Percentiles rank a stretch among this genome's conserved stretches.
phyloP scores from a whole-genome alignment of 2,797 vertebrate genomes.

The Sebastes iracundus region DNA sequence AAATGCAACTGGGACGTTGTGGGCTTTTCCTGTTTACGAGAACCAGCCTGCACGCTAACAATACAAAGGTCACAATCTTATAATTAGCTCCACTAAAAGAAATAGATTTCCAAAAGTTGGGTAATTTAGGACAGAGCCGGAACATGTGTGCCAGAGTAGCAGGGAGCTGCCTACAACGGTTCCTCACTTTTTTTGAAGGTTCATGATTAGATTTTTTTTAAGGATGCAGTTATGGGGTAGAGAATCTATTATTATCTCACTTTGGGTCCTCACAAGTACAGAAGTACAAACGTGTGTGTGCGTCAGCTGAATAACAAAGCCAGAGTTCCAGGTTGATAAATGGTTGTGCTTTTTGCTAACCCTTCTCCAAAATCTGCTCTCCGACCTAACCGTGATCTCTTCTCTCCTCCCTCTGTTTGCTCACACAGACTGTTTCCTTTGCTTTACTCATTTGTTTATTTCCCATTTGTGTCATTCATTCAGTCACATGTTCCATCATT shows the following conservation, averaged over 20 bases:
- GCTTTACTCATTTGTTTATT: constrained; percentile 51
- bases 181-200: not conserved
- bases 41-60: no score
- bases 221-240: not conserved
- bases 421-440: constrained; percentile 50
- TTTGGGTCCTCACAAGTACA: constrained; percentile 13
- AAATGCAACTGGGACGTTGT: no score
- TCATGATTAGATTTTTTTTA: not conserved
- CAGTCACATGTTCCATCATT: constrained; percentile 53
- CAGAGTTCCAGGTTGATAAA: constrained; percentile 6
- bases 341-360: constrained; percentile 32
- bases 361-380: constrained; percentile 32
- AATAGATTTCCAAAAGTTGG: no score
- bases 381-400: constrained; percentile 64
- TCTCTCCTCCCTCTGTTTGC: constrained; percentile 61
- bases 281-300: not conserved
- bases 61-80: no score
- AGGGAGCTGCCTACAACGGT: no score
- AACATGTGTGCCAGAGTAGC: no score
- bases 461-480: constrained; percentile 54
- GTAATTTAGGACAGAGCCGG: no score
- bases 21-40: no score
- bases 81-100: accelerated
- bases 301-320: not conserved
- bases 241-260: not conserved